phyloP scores from a whole-genome alignment of 2,113 vertebrate genomes.

The Phalacrocorax brasilianus region DNA sequence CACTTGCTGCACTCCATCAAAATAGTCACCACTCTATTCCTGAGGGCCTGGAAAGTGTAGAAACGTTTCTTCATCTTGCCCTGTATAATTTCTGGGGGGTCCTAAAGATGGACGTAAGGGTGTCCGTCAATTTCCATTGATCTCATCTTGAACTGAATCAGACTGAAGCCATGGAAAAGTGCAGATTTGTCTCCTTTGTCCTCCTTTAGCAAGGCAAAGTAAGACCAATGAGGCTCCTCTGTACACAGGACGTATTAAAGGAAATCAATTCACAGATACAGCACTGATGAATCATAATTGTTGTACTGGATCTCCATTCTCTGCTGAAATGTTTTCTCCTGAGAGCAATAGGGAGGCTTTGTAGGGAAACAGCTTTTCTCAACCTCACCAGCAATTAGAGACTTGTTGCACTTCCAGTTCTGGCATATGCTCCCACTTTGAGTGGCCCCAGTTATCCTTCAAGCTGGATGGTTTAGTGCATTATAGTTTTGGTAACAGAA shows the following conservation, averaged over 20 bases:
- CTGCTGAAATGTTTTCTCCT: background rate
- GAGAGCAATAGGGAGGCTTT: background rate
- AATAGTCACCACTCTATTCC: background rate
- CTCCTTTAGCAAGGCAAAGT: background rate
- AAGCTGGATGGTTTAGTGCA: background rate
- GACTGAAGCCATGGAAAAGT: background rate
- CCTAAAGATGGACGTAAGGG: background rate
- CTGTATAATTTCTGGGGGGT: background rate
- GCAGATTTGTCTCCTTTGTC: background rate
- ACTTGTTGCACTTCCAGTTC: background rate
- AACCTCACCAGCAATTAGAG: background rate
- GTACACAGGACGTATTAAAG: background rate
- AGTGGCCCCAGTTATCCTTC: background rate
- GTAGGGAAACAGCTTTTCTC: background rate
- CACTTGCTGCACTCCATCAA: background rate
- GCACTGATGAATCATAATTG: background rate
- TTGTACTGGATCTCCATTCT: background rate
- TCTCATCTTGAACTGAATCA: background rate
- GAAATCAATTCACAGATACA: background rate
- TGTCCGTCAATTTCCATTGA: background rate
- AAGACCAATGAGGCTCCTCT: background rate
- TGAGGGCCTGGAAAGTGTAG: background rate
- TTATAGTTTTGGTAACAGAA: background rate
- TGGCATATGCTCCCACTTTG: background rate
- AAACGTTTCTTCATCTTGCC: background rate